Evolutionary conservation across 2,113 vertebrate genomes (phyloP).

Genomic region (Lucifuga dentata): DNA sequence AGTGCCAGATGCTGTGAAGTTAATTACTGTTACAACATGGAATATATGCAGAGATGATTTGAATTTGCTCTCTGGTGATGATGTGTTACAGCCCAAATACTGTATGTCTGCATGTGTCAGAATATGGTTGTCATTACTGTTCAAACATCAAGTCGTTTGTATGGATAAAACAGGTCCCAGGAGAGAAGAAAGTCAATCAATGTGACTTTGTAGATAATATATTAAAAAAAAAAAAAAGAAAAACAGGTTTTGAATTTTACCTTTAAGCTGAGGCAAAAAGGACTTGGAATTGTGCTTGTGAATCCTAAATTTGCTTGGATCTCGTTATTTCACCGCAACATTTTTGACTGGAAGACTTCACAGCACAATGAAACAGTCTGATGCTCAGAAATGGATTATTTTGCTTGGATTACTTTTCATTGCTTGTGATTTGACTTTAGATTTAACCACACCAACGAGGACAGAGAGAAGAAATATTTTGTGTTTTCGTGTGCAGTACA

Average conservation of each 20-base stretch:
- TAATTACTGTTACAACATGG: slow-evolving; percentile 13
- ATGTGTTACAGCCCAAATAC: not conserved
- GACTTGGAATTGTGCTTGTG: slow-evolving; percentile 13
- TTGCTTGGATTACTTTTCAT: slow-evolving; percentile 14
- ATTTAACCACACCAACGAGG: not conserved
- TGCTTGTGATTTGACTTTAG: not conserved
- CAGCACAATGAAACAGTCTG: not conserved
- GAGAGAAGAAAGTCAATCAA: not conserved
- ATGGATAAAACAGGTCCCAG: not conserved
- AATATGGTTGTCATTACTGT: not conserved
- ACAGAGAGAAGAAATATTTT: not conserved
- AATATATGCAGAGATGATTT: not conserved
- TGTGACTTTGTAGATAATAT: slow-evolving; percentile 59
- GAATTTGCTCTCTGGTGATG: not conserved
- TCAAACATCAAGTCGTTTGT: not conserved
- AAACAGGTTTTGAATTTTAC: slow-evolving; percentile 43
- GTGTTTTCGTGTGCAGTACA: slow-evolving; percentile 7
- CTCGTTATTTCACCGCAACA: slow-evolving; percentile 12
- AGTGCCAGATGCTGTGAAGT: not conserved
- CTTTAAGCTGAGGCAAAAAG: slow-evolving; percentile 14
- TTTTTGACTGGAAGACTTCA: slow-evolving; percentile 6
- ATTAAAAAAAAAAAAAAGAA: not conserved
- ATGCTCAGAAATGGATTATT: not conserved
- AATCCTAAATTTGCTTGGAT: not conserved
- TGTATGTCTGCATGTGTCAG: not conserved